A percentile compares a stretch with the other conserved stretches of the same genome.
Evolutionary conservation across 2,797 vertebrate species (phyloP).

Genomic region (Natrix natrix): DNA sequence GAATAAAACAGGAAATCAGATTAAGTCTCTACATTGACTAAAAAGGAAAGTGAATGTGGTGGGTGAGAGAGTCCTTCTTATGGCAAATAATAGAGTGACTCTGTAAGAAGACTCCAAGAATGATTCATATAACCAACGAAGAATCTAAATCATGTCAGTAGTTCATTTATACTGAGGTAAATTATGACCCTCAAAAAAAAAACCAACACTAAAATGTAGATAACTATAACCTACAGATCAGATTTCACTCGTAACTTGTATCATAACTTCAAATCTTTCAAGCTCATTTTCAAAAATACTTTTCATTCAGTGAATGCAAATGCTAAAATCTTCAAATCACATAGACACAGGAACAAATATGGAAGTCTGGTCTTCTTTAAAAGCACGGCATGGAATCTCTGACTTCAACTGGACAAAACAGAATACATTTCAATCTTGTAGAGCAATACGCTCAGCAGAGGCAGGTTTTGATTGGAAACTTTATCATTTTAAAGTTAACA

Average conservation of each 20-base stretch:
- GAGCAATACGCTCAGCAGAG: not conserved
- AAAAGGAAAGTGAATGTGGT: not conserved
- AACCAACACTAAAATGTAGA: not conserved
- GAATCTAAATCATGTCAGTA: not conserved
- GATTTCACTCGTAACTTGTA: not conserved
- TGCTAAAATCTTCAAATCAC: slow-evolving; percentile 2
- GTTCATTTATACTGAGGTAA: not conserved
- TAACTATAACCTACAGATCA: not conserved
- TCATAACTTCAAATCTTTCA: not conserved
- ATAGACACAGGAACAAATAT: not conserved
- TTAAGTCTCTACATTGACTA: not conserved
- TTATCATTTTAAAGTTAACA: not conserved
- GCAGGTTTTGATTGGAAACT: not conserved
- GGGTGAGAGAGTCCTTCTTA: not conserved
- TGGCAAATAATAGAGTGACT: not conserved
- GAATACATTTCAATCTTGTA: not conserved
- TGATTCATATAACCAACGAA: not conserved
- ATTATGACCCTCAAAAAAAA: not conserved
- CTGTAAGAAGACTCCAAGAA: not conserved
- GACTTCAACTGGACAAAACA: not conserved
- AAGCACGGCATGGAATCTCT: not conserved
- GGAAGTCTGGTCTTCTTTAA: not conserved
- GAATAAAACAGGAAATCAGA: not conserved
- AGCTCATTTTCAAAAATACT: not conserved
- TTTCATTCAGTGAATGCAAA: not conserved